These are phyloP conservation scores for Epistrophe eligans DNA, from an alignment of 2,888 invertebrate genomes.

Conservation along the genomic window DNA sequence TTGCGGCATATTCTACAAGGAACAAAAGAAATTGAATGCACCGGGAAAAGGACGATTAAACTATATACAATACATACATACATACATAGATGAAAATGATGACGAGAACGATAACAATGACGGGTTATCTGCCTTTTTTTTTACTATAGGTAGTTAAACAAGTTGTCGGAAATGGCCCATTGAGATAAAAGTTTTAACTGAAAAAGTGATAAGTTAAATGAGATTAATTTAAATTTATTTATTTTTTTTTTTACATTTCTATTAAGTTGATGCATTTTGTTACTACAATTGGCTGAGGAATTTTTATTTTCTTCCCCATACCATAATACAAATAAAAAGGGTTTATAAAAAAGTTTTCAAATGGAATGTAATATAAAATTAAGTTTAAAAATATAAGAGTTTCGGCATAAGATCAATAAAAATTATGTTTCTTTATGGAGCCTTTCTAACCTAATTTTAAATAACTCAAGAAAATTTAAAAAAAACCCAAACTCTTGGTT, in stretches of 20 bases:
- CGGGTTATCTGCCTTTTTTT: constrained; percentile 36
- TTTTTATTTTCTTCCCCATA: not conserved
- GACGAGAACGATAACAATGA: constrained; percentile 2
- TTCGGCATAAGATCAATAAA: no score
- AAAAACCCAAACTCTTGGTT: no score
- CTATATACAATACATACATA: no score
- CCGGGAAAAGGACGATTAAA: constrained; percentile 10
- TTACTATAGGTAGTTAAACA: constrained; percentile 48
- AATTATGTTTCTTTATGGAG: no score
- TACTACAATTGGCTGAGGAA: no score
- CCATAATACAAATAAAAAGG: no score
- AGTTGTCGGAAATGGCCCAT: constrained; percentile 62
- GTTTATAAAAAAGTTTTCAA: no score
- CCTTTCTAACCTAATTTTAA: no score
- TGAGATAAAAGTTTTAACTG: constrained; percentile 48
- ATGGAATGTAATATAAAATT: no score
- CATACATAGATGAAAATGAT: no score
- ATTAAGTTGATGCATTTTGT: not conserved
- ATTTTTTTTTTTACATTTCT: not conserved
- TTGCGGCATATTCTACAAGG: constrained; percentile 45
- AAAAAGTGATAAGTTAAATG: constrained; percentile 48
- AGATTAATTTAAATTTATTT: constrained; percentile 45
- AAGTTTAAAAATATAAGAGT: no score
- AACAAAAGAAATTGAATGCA: constrained; percentile 37
- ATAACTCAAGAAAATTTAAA: no score